phyloP scores from a whole-genome alignment of 2,888 invertebrate genomes.

The Agonum fuliginosum region DNA sequence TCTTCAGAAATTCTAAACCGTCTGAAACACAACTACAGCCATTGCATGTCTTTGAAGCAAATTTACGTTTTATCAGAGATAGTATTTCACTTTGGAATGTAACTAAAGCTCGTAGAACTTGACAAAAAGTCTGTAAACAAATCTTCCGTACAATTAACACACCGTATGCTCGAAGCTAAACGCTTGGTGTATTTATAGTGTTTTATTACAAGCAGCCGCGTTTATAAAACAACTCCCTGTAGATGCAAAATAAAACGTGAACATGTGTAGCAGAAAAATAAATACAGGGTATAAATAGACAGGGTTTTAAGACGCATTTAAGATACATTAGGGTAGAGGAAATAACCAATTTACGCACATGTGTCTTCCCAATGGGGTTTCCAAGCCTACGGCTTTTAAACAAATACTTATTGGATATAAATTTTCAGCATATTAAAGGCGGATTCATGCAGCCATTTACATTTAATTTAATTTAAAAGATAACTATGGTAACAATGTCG shows the following conservation, averaged over 20 bases:
- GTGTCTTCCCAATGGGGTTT: too few relatives aligned
- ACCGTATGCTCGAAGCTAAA: constrained; percentile 41
- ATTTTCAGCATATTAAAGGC: too few relatives aligned
- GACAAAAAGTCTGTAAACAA: constrained; percentile 33
- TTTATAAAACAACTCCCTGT: constrained; percentile 48
- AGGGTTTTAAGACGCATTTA: not conserved
- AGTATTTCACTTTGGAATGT: constrained; percentile 11
- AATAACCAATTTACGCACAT: too few relatives aligned
- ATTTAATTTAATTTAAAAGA: too few relatives aligned
- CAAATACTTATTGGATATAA: too few relatives aligned
- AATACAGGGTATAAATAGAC: constrained; percentile 12
- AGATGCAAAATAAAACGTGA: constrained; percentile 24
- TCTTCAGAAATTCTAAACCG: too few relatives aligned
- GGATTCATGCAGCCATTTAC: too few relatives aligned
- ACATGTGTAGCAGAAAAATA: constrained; percentile 12
- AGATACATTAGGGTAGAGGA: not conserved
- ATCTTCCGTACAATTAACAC: constrained; percentile 17
- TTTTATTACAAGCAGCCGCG: constrained; percentile 34
- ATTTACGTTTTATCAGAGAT: constrained; percentile 1
- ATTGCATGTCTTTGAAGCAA: not conserved
- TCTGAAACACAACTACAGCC: too few relatives aligned
- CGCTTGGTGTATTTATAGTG: constrained; percentile 44
- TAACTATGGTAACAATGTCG: too few relatives aligned
- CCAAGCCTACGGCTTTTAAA: too few relatives aligned
- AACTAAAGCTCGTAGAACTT: constrained; percentile 5